phyloP scores from a whole-genome alignment of 2,797 vertebrate species.

The Neosilurus hyrtlii region DNA sequence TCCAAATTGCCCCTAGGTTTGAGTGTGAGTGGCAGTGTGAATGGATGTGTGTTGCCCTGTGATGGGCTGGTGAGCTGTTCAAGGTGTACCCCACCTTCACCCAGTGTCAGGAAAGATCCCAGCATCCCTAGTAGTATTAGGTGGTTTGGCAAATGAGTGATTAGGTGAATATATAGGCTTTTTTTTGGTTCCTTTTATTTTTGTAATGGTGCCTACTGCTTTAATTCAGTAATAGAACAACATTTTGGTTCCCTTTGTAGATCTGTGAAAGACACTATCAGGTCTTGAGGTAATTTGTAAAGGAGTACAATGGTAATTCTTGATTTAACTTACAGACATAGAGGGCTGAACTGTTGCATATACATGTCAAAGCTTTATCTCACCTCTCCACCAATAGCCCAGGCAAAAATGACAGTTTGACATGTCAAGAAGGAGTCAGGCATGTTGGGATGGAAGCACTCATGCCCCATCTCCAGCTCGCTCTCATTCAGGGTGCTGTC shows the following conservation, averaged over 20 bases:
- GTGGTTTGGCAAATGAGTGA: too few species aligned
- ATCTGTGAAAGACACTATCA: neutral
- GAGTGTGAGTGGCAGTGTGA: too few species aligned
- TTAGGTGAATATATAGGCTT: too few species aligned
- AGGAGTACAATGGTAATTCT: neutral
- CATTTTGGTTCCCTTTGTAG: neutral
- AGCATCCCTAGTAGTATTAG: too few species aligned
- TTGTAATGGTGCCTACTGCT: neutral
- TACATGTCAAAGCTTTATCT: constrained; percentile 27
- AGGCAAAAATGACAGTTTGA: constrained; percentile 82
- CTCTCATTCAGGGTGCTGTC: constrained; percentile 75
- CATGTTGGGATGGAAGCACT: constrained; percentile 87
- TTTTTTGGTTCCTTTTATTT: too few species aligned
- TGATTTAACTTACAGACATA: neutral
- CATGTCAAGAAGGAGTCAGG: constrained; percentile 82
- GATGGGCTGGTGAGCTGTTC: too few species aligned
- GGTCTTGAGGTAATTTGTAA: neutral
- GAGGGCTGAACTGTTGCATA: neutral
- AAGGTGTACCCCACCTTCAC: too few species aligned
- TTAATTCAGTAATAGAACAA: neutral
- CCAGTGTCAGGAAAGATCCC: neutral
- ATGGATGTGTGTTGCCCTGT: too few species aligned
- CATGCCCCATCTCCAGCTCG: constrained; percentile 74
- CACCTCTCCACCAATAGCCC: constrained; percentile 88
- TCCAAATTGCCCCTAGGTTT: too few species aligned